A percentile compares a stretch with the other conserved stretches of the same genome.
Conservation (phyloP, 2,797 vertebrate species). For the Psittacula echo region DNA sequence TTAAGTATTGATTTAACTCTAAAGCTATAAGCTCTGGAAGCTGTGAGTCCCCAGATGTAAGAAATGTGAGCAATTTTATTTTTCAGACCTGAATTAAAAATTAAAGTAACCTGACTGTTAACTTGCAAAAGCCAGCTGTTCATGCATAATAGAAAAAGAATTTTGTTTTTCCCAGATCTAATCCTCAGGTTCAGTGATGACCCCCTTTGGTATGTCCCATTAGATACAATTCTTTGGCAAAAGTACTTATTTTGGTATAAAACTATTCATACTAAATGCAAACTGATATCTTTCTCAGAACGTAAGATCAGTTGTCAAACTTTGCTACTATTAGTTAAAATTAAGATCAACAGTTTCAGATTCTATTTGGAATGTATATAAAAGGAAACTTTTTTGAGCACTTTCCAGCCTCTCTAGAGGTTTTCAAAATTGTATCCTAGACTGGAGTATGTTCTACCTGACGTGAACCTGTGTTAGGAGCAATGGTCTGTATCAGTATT, state of each 20-base stretch:
- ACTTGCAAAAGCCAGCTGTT: conserved; percentile 62
- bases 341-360: neutral
- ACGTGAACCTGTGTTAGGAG: neutral
- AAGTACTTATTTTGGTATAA: conserved; percentile 46
- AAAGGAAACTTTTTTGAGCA: neutral
- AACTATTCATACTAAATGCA: conserved; percentile 63
- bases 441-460: neutral
- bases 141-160: conserved; percentile 72
- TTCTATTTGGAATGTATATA: neutral
- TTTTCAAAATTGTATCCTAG: neutral
- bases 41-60: neutral
- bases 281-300: conserved; percentile 30
- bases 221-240: conserved; percentile 65
- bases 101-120: conserved; percentile 53
- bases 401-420: neutral
- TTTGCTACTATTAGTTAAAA: conserved; percentile 11
- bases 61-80: neutral
- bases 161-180: conserved; percentile 74
- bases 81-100: conserved; percentile 46
- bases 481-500: neutral
- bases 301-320: conserved; percentile 13
- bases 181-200: conserved; percentile 65
- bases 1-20: neutral
- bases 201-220: conserved; percentile 64
- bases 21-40: neutral